Evolutionary conservation across 2,113 vertebrate species (phyloP).

Genomic region (Psophia crepitans): DNA sequence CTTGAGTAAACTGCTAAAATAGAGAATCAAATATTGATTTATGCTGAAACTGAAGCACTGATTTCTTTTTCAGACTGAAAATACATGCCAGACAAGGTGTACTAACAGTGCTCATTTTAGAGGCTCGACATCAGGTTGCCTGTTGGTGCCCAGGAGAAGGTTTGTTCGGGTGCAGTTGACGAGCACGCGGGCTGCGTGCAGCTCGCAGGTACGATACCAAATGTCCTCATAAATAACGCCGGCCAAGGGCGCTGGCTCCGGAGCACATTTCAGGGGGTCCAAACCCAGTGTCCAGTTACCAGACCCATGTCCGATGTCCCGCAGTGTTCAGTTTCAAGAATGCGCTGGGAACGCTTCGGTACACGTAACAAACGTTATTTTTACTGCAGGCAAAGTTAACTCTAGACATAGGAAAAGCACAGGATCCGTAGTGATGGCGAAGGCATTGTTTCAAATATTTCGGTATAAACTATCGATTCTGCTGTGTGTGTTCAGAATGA

Average conservation of each 20-base stretch:
- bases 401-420: background rate
- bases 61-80: background rate
- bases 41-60: background rate
- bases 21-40: background rate
- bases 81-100: background rate
- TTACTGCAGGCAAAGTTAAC: background rate
- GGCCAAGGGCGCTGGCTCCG: background rate
- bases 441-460: background rate
- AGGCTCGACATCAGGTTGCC: background rate
- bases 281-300: conserved; percentile 42
- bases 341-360: background rate
- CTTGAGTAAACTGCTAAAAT: background rate
- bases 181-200: background rate
- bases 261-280: background rate
- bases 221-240: background rate
- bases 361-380: conserved; percentile 22
- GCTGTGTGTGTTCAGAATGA: background rate
- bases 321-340: conserved; percentile 30
- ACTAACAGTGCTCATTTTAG: background rate
- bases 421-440: background rate
- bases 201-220: background rate
- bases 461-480: fast-evolving
- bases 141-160: background rate
- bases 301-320: background rate
- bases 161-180: background rate